These are phyloP conservation scores for Andrena fulva DNA, from an alignment of 2,888 invertebrate genomes.

Conservation along the genomic window DNA sequence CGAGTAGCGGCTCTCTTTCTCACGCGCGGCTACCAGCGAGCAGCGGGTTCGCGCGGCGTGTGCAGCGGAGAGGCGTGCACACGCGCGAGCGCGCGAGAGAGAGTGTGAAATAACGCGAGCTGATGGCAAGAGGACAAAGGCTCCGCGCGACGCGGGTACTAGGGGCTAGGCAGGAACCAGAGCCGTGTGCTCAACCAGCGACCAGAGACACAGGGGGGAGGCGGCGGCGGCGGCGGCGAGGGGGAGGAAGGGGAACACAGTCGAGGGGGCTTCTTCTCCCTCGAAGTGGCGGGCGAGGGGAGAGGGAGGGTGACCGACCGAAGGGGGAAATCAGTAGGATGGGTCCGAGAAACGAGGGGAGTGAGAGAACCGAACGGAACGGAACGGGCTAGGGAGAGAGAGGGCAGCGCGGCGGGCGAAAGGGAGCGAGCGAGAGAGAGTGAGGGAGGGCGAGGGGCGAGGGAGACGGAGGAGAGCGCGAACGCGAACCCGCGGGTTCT, in stretches of 20 bases:
- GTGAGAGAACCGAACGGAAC: slow-evolving; percentile 26
- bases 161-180: slow-evolving; percentile 75
- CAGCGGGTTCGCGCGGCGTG: slow-evolving; percentile 15
- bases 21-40: slow-evolving; percentile 34
- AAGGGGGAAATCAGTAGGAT: slow-evolving; percentile 69
- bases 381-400: slow-evolving; percentile 25
- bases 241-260: slow-evolving; percentile 51
- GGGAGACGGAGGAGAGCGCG: slow-evolving; percentile 70
- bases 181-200: slow-evolving; percentile 56
- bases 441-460: slow-evolving; percentile 3
- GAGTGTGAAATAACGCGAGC: slow-evolving; percentile 84
- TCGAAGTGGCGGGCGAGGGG: slow-evolving; percentile 53
- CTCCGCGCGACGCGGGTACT: slow-evolving; percentile 79
- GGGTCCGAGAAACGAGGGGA: slow-evolving; percentile 55
- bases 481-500: slow-evolving; percentile 82
- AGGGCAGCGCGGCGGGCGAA: neutral
- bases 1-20: slow-evolving; percentile 40
- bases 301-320: slow-evolving; percentile 60
- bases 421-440: slow-evolving; percentile 1
- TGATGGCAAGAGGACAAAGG: slow-evolving; percentile 83
- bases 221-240: slow-evolving; percentile 9
- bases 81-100: slow-evolving; percentile 59
- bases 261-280: slow-evolving; percentile 68
- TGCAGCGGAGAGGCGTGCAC: slow-evolving; percentile 1
- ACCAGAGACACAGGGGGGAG: slow-evolving; percentile 21